Evolutionary conservation across 2,888 invertebrate genomes (phyloP), one percentile per base, ranked within the genome.

Genomic region (Pachliopta kotzebuea): DNA sequence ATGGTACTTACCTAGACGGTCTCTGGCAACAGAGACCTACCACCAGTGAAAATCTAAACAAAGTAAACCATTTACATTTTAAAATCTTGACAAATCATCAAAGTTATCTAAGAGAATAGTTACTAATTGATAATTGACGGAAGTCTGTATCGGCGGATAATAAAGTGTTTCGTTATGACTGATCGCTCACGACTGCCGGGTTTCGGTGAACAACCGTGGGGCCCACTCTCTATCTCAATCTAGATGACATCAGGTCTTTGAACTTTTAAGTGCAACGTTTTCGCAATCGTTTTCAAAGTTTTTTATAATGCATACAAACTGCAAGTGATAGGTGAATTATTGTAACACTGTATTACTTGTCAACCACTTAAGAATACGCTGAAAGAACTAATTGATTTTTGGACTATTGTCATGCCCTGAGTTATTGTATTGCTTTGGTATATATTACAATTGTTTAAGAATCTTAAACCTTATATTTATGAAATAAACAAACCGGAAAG

Each of bases 141-240:
- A 74, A 74, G 74, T 72, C 68, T 66, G 11, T 69, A 72, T 68
- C 68, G 60, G 66, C 29, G 60, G 62, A 70, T 72, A 75, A 74
- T 72, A 67, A 70, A 72, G 69, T 71, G 68, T 68, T 71, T 74
- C 70, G 67, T 62, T 70, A 69, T 74, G 75, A 75, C 73, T 68
- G 76, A 78, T 74, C 69, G 74, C 73, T 75, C 75, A 76, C 80
- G 74, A 73, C 68, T 77, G 69, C 73, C 72, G 79, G 80, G 78
- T 75, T 75, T 70, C 61, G 67, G 65, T 70, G 63, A 66, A 56
- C 65, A 62, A 53, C 49, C 60, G 56, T 42, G 49, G 66, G 50
- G 56, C 58, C 62, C 60, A 66, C 64, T 72, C 60, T 72, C 70
- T 75, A 67, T 65, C 67, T 60, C 67, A 66, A 72, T 64, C 59